A percentile compares a stretch with the other conserved stretches of the same genome.
Conservation (phyloP, 2,888 invertebrate genomes). For the Epicampocera succincta region DNA sequence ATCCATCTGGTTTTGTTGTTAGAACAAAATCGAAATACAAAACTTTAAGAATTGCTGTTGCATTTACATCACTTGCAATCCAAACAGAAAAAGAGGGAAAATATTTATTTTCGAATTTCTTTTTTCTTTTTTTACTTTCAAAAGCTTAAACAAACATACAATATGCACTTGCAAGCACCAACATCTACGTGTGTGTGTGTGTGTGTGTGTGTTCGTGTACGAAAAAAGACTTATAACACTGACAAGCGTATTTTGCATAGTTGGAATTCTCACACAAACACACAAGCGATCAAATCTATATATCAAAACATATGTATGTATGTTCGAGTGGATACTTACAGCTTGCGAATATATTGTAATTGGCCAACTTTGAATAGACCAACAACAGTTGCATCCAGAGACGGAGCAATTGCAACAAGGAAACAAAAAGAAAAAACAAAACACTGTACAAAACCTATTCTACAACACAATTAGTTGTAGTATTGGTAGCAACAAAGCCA, state of each 20-base stretch:
- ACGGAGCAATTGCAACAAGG: constrained; percentile 23
- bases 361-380: constrained; percentile 58
- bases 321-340: constrained; percentile 3
- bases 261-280: background rate
- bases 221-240: constrained; percentile 4
- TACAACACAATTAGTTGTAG: constrained; percentile 41
- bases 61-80: constrained; percentile 47
- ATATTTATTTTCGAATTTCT: constrained; percentile 18
- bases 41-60: constrained; percentile 48
- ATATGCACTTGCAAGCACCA: constrained; percentile 1
- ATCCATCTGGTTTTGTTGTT: constrained; percentile 58
- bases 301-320: too few species aligned
- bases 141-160: constrained; percentile 22
- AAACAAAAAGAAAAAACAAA: background rate
- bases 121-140: constrained; percentile 13
- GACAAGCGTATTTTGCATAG: constrained; percentile 29
- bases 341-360: constrained; percentile 58
- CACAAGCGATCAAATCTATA: too few species aligned
- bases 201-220: background rate
- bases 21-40: constrained; percentile 36
- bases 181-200: background rate
- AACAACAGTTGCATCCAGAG: constrained; percentile 44
- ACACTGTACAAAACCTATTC: background rate
- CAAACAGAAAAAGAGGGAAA: constrained; percentile 18
- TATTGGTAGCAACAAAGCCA: constrained; percentile 21